Conservation (phyloP, 2,888 invertebrate genomes). For the Philereme transversata region DNA sequence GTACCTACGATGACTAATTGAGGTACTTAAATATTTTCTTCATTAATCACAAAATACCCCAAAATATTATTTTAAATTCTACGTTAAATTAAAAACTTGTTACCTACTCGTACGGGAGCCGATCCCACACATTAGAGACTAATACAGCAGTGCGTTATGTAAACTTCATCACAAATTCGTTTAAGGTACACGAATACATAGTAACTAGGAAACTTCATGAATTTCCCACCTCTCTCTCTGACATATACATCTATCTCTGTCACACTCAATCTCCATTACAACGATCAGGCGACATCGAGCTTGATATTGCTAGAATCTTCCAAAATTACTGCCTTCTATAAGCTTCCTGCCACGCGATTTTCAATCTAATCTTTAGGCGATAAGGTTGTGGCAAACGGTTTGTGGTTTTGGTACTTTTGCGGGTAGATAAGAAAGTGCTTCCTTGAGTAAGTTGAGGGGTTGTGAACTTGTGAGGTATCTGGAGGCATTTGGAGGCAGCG, state of each 20-base stretch:
- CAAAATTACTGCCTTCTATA: conserved; percentile 23
- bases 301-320: conserved; percentile 66
- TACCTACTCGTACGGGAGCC: no score
- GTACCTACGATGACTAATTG: no score
- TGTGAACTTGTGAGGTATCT: conserved; percentile 44
- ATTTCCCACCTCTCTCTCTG: conserved; percentile 55
- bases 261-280: conserved; percentile 73
- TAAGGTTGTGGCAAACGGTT: conserved; percentile 32
- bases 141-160: neutral
- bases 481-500: conserved; percentile 40
- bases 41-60: no score
- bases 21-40: no score
- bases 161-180: conserved; percentile 28
- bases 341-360: conserved; percentile 28
- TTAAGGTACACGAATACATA: conserved; percentile 53
- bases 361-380: conserved; percentile 29
- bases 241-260: conserved; percentile 45
- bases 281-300: conserved; percentile 79
- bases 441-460: conserved; percentile 56
- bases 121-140: neutral
- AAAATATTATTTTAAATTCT: no score
- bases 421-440: conserved; percentile 63
- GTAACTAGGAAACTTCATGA: conserved; percentile 66
- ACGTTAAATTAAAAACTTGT: no score
- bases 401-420: conserved; percentile 37